A percentile compares a stretch with the other conserved stretches of the same genome.
These are phyloP conservation scores for Xanthorhoe spadicearia DNA, from an alignment of 2,888 invertebrate species.

Conservation along the genomic window DNA sequence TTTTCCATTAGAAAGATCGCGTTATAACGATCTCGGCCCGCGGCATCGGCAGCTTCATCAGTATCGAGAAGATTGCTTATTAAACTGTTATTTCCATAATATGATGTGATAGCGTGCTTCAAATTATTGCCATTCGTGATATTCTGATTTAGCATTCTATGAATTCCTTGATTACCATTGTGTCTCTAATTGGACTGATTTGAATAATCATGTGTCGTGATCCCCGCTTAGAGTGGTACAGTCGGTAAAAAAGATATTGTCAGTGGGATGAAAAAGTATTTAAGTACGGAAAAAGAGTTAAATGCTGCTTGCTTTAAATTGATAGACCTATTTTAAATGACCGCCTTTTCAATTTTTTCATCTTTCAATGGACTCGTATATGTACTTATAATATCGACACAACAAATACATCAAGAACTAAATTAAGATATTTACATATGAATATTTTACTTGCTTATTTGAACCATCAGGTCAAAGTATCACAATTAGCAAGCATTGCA, in stretches of 20 bases:
- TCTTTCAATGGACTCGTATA: too few species aligned
- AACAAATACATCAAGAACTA: too few species aligned
- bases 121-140: constrained; percentile 57
- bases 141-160: constrained; percentile 52
- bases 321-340: too few species aligned
- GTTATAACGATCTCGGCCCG: constrained; percentile 57
- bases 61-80: constrained; percentile 58
- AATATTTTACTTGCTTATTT: too few species aligned
- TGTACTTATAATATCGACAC: too few species aligned
- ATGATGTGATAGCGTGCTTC: constrained; percentile 66
- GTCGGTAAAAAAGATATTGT: background rate
- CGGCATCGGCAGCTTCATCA: constrained; percentile 61
- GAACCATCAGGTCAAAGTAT: too few species aligned
- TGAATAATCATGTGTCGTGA: constrained; percentile 29
- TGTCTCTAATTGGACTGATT: constrained; percentile 36
- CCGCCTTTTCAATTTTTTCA: too few species aligned
- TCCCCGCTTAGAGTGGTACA: background rate
- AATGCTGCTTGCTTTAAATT: too few species aligned
- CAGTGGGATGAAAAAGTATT: background rate
- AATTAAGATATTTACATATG: too few species aligned
- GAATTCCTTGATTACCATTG: constrained; percentile 46
- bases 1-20: constrained; percentile 44
- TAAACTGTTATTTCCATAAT: constrained; percentile 54
- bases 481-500: too few species aligned
- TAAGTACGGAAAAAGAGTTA: too few species aligned